phyloP scores from a whole-genome alignment of 2,797 vertebrate species.

The Uromys caudimaculatus region DNA sequence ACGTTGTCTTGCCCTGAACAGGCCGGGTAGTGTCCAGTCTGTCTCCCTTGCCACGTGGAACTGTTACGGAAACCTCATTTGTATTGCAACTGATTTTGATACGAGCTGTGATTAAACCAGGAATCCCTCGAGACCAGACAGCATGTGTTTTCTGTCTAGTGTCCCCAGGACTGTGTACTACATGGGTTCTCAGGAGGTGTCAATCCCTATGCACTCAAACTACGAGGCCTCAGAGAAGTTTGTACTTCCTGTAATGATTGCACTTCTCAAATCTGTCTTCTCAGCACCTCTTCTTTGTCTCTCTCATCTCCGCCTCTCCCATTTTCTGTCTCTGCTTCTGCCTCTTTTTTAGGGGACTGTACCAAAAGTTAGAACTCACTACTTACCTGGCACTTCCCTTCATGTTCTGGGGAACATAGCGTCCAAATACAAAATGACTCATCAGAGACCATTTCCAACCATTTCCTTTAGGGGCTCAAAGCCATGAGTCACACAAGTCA shows the following conservation, averaged over 20 bases:
- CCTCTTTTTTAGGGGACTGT: neutral
- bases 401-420: neutral
- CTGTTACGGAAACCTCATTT: neutral
- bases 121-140: neutral
- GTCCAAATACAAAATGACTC: neutral
- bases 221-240: neutral
- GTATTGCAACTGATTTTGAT: neutral
- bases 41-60: neutral
- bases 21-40: neutral
- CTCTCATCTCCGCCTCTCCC: neutral
- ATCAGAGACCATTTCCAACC: neutral
- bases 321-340: neutral
- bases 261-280: neutral
- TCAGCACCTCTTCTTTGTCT: neutral
- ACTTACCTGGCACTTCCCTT: neutral
- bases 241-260: neutral
- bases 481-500: neutral
- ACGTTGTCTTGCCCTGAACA: neutral
- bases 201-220: neutral
- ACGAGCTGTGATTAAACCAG: neutral
- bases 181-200: neutral
- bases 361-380: constrained; percentile 12
- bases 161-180: neutral
- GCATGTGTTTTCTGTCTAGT: neutral
- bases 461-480: neutral